These are phyloP conservation scores for Colletes collaris DNA, from an alignment of 2,888 invertebrate species.

Conservation along the genomic window DNA sequence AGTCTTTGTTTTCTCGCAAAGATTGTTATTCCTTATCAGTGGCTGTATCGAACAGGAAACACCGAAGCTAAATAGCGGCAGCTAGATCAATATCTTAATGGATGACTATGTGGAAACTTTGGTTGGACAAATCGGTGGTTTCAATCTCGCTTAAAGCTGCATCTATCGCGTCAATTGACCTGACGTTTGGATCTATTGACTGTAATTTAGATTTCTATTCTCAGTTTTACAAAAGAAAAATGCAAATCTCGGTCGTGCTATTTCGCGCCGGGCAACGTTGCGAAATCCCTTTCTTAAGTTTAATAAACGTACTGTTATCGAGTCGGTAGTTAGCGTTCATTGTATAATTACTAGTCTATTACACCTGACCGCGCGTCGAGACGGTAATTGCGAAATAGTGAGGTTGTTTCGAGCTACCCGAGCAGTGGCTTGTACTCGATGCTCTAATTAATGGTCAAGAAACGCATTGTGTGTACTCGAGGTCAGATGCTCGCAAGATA, in stretches of 20 bases:
- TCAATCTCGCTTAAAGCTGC: too few relatives aligned
- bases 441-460: constrained; percentile 16
- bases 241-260: neutral
- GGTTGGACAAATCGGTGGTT: too few relatives aligned
- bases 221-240: neutral
- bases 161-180: too few relatives aligned
- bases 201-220: too few relatives aligned
- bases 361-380: constrained; percentile 3
- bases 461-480: neutral
- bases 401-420: constrained; percentile 2
- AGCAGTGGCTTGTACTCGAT: neutral
- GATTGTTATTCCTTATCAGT: too few relatives aligned
- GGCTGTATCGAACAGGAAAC: too few relatives aligned
- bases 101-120: too few relatives aligned
- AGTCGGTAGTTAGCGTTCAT: constrained; percentile 9
- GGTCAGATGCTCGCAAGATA: neutral
- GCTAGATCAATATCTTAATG: too few relatives aligned
- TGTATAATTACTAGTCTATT: constrained; percentile 16
- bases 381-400: constrained; percentile 22
- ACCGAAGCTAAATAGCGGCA: too few relatives aligned
- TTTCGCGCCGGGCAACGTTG: neutral
- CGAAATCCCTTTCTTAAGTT: too few relatives aligned
- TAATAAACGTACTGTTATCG: constrained; percentile 4
- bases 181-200: too few relatives aligned
- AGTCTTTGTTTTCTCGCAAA: too few relatives aligned